A percentile compares a stretch with the other conserved stretches of the same genome.
Conservation (phyloP, 2,113 vertebrate genomes). For the Syngnathus scovelli region DNA sequence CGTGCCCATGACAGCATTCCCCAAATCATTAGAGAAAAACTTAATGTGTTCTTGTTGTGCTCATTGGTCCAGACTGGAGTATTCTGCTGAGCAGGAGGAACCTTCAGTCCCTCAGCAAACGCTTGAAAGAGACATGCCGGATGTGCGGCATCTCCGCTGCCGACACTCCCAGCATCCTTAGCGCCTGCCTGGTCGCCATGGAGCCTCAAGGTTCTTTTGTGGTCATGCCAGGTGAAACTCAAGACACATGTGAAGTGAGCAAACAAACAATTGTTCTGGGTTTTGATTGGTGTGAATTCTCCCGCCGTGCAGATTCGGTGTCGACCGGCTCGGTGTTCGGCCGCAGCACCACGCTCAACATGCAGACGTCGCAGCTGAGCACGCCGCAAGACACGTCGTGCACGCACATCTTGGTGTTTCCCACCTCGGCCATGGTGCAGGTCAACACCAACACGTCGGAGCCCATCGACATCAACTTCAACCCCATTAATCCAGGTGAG, state of each 20-base stretch:
- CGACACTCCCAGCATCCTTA: constrained; percentile 97
- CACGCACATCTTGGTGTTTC: constrained; percentile 96
- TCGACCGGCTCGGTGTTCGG: constrained; percentile 95
- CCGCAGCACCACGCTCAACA: constrained; percentile 93
- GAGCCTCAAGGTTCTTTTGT: constrained; percentile 98
- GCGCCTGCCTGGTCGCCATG: constrained; percentile 96
- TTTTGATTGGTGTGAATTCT: background rate
- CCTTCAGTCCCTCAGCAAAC: constrained; percentile 91
- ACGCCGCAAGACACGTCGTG: constrained; percentile 97
- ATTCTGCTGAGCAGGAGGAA: constrained; percentile 94
- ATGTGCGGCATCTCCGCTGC: constrained; percentile 97
- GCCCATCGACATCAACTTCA: constrained; percentile 90
- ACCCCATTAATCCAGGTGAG: constrained; percentile 85
- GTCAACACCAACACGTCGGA: constrained; percentile 89
- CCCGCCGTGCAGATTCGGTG: constrained; percentile 77
- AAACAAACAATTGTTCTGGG: background rate
- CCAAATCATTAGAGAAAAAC: too few relatives aligned
- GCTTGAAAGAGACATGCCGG: constrained; percentile 92
- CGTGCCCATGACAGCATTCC: background rate
- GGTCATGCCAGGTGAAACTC: constrained; percentile 93
- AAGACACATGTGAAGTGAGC: background rate
- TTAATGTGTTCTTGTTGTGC: background rate
- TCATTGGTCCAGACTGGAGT: constrained; percentile 84
- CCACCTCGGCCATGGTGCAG: constrained; percentile 93
- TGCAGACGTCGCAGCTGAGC: constrained; percentile 94